Percentiles rank a stretch among this genome's conserved stretches.
These are phyloP conservation scores for Trachops cirrhosus DNA, from an alignment of 2,797 vertebrate species.

Conservation along the genomic window DNA sequence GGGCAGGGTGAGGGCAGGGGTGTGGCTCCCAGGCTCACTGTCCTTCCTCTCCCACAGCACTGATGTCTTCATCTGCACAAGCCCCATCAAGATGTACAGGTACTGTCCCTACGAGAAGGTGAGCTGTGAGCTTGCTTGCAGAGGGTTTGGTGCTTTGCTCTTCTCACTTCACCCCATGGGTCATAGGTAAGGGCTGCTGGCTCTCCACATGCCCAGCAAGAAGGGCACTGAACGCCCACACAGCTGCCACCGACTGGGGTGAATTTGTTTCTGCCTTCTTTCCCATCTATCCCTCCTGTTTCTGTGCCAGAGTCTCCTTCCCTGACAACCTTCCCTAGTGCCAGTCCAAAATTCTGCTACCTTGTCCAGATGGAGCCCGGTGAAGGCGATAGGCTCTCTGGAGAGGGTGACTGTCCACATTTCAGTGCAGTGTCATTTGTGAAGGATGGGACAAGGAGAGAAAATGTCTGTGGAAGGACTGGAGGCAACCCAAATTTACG, in stretches of 20 bases:
- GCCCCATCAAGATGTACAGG: slow-evolving; percentile 92
- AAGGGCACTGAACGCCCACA: too few relatives aligned
- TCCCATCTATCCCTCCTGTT: not conserved
- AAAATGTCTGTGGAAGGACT: too few relatives aligned
- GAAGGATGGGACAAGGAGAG: not conserved
- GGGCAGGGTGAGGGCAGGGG: accelerated
- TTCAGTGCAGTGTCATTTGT: not conserved
- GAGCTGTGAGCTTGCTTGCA: not conserved
- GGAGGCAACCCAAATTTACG: not conserved
- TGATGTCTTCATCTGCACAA: slow-evolving; percentile 97
- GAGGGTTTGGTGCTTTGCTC: not conserved
- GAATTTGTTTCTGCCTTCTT: not conserved
- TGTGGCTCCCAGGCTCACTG: not conserved
- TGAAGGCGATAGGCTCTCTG: not conserved
- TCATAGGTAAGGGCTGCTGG: too few relatives aligned
- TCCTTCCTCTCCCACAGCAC: slow-evolving; percentile 85
- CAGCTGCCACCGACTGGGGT: too few relatives aligned
- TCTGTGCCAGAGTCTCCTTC: not conserved
- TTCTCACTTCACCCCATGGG: accelerated
- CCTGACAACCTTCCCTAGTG: not conserved
- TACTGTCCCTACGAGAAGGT: slow-evolving; percentile 97
- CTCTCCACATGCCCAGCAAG: not conserved
- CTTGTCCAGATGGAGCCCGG: not conserved
- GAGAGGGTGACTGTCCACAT: not conserved
- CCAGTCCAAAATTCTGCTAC: too few relatives aligned